Conservation (phyloP, 2,888 invertebrate genomes). For the Graphium colonna region DNA sequence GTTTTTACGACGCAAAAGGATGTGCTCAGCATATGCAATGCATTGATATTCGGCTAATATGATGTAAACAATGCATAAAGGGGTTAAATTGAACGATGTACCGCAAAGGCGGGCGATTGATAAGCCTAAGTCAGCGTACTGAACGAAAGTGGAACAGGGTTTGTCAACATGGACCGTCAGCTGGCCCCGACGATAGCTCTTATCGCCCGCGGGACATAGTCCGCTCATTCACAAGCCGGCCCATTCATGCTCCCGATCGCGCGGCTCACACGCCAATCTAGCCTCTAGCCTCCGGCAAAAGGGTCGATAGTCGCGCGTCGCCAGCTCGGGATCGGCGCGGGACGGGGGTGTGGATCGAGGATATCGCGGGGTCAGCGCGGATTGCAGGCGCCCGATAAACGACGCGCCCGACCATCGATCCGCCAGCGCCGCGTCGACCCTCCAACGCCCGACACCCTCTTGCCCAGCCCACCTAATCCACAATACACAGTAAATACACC, state of each 20-base stretch:
- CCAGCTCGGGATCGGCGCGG: conserved; percentile 43
- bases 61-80: conserved; percentile 21
- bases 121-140: conserved; percentile 60
- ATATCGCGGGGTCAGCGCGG: conserved; percentile 78
- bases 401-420: conserved; percentile 48
- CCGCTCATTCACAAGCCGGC: conserved; percentile 77
- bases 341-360: conserved; percentile 70
- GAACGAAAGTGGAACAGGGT: conserved; percentile 75
- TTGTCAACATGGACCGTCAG: conserved; percentile 76
- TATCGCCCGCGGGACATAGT: conserved; percentile 76
- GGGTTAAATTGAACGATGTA: conserved; percentile 31
- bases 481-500: not conserved
- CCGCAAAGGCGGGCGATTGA: conserved; percentile 47
- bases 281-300: conserved; percentile 42
- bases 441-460: too few species aligned
- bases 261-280: conserved; percentile 41
- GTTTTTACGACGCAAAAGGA: too few species aligned
- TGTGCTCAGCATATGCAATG: too few species aligned
- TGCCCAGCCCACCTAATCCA: too few species aligned
- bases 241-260: conserved; percentile 71
- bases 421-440: conserved; percentile 44
- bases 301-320: conserved; percentile 44
- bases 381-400: conserved; percentile 77
- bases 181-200: conserved; percentile 77
- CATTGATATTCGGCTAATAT: too few species aligned